Evolutionary conservation across 2,888 invertebrate genomes (phyloP).

Genomic region (Cinara cedri): DNA sequence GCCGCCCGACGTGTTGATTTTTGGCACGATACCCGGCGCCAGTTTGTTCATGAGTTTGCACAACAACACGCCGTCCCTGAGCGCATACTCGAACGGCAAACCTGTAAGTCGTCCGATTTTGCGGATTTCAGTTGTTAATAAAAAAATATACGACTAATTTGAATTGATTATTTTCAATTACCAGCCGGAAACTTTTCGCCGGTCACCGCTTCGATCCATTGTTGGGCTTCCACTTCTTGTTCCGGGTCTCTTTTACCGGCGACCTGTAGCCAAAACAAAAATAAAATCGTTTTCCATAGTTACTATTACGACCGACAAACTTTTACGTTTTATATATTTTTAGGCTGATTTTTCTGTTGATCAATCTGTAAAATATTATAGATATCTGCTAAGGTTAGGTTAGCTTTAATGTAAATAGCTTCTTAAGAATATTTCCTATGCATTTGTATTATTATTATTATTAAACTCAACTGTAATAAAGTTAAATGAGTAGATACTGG

Average conservation of each 20-base stretch:
- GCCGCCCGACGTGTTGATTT: slow-evolving; percentile 82
- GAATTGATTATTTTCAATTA: slow-evolving; percentile 60
- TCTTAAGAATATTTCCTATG: no score
- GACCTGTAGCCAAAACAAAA: slow-evolving; percentile 67
- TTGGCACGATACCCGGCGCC: slow-evolving; percentile 81
- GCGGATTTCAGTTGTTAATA: no score
- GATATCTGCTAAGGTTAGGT: no score
- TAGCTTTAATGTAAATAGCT: no score
- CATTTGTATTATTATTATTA: no score
- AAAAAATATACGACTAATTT: no score
- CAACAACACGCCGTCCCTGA: slow-evolving; percentile 82
- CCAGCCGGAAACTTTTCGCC: slow-evolving; percentile 77
- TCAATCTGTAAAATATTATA: no score
- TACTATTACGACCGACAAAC: no score
- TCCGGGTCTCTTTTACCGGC: slow-evolving; percentile 81
- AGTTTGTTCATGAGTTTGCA: slow-evolving; percentile 90
- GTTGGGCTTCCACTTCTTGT: slow-evolving; percentile 80
- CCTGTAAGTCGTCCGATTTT: slow-evolving; percentile 62
- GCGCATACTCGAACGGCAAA: slow-evolving; percentile 76
- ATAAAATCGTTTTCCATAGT: no score
- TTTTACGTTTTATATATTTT: no score
- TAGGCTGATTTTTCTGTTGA: not conserved
- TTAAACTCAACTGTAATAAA: no score
- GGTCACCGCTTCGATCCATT: slow-evolving; percentile 83
- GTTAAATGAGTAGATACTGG: no score